Evolutionary conservation across 2,113 vertebrate genomes (phyloP).

Genomic region (Phodopus roborovskii): DNA sequence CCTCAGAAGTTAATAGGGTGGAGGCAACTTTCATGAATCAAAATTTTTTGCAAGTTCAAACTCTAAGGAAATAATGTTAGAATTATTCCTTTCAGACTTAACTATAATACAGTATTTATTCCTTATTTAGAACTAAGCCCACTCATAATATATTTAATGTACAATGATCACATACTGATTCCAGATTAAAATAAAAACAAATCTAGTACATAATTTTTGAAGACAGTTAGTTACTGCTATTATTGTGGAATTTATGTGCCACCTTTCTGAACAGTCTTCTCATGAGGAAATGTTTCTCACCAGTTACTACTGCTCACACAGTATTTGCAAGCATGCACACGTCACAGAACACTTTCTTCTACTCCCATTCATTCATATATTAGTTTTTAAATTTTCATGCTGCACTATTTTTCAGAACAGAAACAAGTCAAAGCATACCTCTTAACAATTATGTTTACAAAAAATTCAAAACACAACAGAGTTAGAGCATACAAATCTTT

Average conservation of each 20-base stretch:
- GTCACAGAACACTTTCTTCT: neutral
- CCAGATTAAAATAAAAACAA: slow-evolving; percentile 41
- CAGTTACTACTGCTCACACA: neutral
- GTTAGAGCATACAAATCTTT: neutral
- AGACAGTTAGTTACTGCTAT: slow-evolving; percentile 21
- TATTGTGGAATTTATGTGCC: neutral
- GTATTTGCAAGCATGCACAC: neutral
- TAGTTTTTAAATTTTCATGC: slow-evolving; percentile 50
- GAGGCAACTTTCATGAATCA: slow-evolving; percentile 56
- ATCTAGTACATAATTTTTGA: neutral
- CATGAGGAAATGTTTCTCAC: neutral
- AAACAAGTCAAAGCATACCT: neutral
- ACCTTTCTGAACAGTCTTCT: neutral
- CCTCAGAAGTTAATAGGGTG: slow-evolving; percentile 50
- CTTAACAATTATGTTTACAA: slow-evolving; percentile 30
- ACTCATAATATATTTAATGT: neutral
- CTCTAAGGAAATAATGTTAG: slow-evolving; percentile 34
- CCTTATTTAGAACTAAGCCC: slow-evolving; percentile 31
- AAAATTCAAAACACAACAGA: slow-evolving; percentile 7
- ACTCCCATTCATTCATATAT: neutral
- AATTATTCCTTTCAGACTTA: slow-evolving; percentile 58
- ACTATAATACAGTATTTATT: slow-evolving; percentile 12
- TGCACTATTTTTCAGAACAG: neutral
- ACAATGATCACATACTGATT: slow-evolving; percentile 2
- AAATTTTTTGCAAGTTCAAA: slow-evolving; percentile 1